Conservation (phyloP, 2,888 invertebrate species). For the Pammene fasciana region DNA sequence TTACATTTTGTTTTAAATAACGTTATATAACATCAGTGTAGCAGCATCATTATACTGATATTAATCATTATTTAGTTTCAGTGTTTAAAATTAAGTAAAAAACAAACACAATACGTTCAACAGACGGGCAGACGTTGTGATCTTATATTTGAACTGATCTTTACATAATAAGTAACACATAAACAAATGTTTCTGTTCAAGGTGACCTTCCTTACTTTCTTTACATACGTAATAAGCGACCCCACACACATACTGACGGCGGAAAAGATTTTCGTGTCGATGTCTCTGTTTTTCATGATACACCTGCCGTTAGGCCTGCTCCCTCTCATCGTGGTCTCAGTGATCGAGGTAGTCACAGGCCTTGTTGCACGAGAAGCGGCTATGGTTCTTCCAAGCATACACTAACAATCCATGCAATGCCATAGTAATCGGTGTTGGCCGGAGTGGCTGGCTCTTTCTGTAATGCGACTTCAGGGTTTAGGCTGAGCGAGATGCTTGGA, state of each 20-base stretch:
- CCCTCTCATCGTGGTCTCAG: conserved; percentile 88
- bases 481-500: background rate
- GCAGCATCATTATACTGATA: too few species aligned
- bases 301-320: conserved; percentile 93
- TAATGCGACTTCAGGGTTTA: background rate
- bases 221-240: conserved; percentile 89
- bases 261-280: conserved; percentile 92
- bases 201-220: conserved; percentile 93
- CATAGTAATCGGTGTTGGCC: conserved; percentile 31
- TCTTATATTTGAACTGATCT: too few species aligned
- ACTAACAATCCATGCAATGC: conserved; percentile 59
- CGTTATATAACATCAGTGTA: too few species aligned
- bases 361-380: conserved; percentile 53
- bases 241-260: conserved; percentile 89
- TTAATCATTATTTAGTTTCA: too few species aligned
- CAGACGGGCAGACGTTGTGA: too few species aligned
- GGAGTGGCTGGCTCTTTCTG: conserved; percentile 3
- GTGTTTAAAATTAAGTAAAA: too few species aligned
- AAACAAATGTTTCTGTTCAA: conserved; percentile 66
- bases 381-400: conserved; percentile 65
- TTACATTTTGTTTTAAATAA: too few species aligned
- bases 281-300: conserved; percentile 94
- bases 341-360: conserved; percentile 87
- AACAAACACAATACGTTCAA: too few species aligned
- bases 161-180: background rate